These are phyloP conservation scores for Tympanuchus pallidicinctus DNA, from an alignment of 2,113 vertebrate species.

Conservation along the genomic window DNA sequence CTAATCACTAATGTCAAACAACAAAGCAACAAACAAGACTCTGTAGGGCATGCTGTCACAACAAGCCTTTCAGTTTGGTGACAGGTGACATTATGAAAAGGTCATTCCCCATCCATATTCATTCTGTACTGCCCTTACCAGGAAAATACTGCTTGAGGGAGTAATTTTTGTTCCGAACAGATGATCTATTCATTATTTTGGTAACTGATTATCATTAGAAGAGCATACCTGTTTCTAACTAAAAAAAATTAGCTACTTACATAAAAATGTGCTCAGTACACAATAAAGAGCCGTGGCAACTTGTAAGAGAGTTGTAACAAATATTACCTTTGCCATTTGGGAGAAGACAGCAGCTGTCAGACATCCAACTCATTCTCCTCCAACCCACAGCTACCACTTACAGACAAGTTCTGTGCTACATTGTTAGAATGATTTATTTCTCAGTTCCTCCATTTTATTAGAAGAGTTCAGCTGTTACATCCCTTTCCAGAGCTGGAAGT, in stretches of 20 bases:
- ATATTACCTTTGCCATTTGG: background rate
- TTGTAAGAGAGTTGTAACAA: background rate
- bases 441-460: background rate
- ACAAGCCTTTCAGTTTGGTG: slow-evolving; percentile 40
- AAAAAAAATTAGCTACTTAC: background rate
- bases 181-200: background rate
- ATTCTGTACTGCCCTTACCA: slow-evolving; percentile 7
- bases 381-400: background rate
- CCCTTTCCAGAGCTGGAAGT: background rate
- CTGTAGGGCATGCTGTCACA: slow-evolving; percentile 58
- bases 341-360: background rate
- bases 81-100: slow-evolving; percentile 77
- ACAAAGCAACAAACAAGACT: slow-evolving; percentile 1
- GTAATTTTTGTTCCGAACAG: slow-evolving; percentile 6
- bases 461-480: background rate
- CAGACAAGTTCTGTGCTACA: background rate
- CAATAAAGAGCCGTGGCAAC: background rate
- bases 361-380: background rate
- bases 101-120: slow-evolving; percentile 52
- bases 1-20: slow-evolving; percentile 44
- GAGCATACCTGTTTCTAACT: background rate
- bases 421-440: background rate
- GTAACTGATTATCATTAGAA: background rate
- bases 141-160: background rate
- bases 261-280: background rate